These are phyloP conservation scores for Aethina tumida DNA, from an alignment of 1,140 invertebrate species.

Conservation along the genomic window DNA sequence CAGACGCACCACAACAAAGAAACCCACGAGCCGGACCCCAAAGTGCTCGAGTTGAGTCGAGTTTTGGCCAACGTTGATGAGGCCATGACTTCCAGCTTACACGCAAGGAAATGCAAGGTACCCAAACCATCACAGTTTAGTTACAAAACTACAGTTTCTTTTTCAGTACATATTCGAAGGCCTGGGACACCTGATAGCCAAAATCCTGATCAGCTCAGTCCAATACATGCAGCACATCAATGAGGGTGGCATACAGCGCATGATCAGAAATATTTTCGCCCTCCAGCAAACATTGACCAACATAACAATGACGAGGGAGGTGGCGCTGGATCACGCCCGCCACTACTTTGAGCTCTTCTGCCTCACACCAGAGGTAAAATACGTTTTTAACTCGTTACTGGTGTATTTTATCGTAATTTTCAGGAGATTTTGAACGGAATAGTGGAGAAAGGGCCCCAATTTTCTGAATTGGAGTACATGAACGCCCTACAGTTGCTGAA, in stretches of 20 bases:
- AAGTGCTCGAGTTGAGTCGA: conserved; percentile 71
- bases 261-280: conserved; percentile 79
- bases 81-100: conserved; percentile 59
- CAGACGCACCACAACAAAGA: conserved; percentile 51
- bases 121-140: background rate
- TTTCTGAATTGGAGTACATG: conserved; percentile 77
- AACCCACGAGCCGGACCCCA: conserved; percentile 67
- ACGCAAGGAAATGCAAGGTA: conserved; percentile 63
- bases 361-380: conserved; percentile 63
- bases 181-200: conserved; percentile 74
- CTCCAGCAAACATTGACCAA: conserved; percentile 78
- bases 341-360: conserved; percentile 85
- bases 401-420: conserved; percentile 13
- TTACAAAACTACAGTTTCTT: conserved; percentile 8
- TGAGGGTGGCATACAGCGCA: conserved; percentile 68
- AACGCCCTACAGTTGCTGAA: conserved; percentile 69
- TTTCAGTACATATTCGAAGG: conserved; percentile 91
- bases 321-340: conserved; percentile 78
- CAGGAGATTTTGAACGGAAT: conserved; percentile 78
- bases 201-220: conserved; percentile 74
- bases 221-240: conserved; percentile 72
- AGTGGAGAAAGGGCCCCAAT: conserved; percentile 71
- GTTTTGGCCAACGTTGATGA: conserved; percentile 73
- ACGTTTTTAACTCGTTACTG: conserved; percentile 7
- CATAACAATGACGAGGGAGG: conserved; percentile 72